Percentiles rank a stretch among this genome's conserved stretches.
phyloP scores from a whole-genome alignment of 2,888 invertebrate species.

The Thereva nobilitata region DNA sequence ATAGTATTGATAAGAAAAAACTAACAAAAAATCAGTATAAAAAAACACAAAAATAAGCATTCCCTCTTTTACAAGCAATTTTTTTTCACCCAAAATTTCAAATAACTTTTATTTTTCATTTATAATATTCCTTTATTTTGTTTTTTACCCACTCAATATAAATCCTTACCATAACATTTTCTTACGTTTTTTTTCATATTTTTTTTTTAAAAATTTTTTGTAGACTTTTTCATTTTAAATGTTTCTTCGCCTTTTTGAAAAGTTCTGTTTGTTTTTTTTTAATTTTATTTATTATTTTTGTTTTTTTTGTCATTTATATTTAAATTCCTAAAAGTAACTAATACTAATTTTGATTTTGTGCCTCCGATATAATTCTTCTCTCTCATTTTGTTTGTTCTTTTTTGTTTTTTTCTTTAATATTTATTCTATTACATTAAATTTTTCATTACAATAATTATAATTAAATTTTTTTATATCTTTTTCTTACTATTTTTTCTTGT shows the following conservation, averaged over 20 bases:
- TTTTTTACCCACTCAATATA: no score
- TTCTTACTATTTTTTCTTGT: constrained; percentile 22
- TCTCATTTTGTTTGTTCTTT: neutral
- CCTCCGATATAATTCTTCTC: constrained; percentile 41
- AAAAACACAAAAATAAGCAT: no score
- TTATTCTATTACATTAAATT: constrained; percentile 33
- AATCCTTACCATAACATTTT: no score
- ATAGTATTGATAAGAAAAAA: no score
- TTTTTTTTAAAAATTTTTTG: no score
- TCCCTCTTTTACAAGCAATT: no score
- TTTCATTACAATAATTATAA: constrained; percentile 22
- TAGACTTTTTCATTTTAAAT: no score
- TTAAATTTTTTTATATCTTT: constrained; percentile 31
- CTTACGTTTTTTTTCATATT: no score
- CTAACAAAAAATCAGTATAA: no score
- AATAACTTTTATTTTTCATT: no score
- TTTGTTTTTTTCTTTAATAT: constrained; percentile 4
- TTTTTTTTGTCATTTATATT: constrained; percentile 20
- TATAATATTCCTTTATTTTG: no score
- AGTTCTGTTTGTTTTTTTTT: constrained; percentile 21
- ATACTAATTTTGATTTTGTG: constrained; percentile 43
- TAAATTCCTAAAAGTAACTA: constrained; percentile 35
- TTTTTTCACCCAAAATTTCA: no score
- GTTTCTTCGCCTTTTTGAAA: constrained; percentile 10
- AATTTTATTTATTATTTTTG: constrained; percentile 8